Evolutionary conservation across 2,797 vertebrate species (phyloP).

Genomic region (Stomatorhinus walkeri): DNA sequence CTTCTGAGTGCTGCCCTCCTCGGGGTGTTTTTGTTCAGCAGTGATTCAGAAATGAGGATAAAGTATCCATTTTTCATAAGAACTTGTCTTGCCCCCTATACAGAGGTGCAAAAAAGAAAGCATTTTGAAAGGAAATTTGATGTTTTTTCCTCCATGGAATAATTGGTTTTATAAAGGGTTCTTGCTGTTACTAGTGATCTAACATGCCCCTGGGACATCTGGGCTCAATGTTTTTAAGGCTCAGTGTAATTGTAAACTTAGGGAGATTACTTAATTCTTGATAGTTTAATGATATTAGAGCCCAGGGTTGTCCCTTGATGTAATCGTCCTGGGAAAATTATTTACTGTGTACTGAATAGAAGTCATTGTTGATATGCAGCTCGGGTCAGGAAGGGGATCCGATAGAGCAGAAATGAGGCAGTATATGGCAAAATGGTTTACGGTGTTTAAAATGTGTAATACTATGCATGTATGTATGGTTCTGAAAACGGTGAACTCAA

Average conservation of each 20-base stretch:
- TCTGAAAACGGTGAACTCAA: neutral
- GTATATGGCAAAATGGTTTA: neutral
- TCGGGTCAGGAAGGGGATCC: neutral
- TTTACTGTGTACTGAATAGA: neutral
- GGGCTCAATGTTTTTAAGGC: neutral
- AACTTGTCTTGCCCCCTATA: neutral
- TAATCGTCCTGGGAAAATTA: constrained; percentile 12
- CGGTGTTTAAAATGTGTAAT: neutral
- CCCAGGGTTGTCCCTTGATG: neutral
- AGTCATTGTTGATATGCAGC: neutral
- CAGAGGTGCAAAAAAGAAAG: neutral
- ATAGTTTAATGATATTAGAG: constrained; percentile 14
- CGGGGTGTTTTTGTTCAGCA: neutral
- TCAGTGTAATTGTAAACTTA: neutral
- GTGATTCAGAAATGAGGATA: neutral
- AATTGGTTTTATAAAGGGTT: neutral
- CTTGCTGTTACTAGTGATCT: neutral
- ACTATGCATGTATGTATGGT: neutral
- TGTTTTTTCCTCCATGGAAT: neutral
- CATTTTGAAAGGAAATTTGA: neutral
- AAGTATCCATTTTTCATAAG: neutral
- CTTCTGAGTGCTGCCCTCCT: neutral
- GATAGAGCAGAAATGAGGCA: neutral
- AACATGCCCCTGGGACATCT: neutral
- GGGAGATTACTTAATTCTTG: constrained; percentile 17